These are phyloP conservation scores for Cantharis flavilabris DNA, from an alignment of 2,888 invertebrate genomes.

Conservation along the genomic window DNA sequence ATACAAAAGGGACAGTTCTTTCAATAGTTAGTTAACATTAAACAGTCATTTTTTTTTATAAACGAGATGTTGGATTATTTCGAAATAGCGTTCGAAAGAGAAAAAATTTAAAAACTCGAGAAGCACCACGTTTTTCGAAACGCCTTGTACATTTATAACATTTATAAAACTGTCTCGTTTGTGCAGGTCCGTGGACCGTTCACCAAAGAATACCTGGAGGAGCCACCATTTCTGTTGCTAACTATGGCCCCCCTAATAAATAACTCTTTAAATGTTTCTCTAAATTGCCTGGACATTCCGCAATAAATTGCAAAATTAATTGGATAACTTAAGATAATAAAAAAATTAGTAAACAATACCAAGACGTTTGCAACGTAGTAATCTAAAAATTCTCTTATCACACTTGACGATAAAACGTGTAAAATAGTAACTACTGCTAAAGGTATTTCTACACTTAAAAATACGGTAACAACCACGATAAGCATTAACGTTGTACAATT, in stretches of 20 bases:
- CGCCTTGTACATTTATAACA: not conserved
- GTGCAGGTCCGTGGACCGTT: conserved; percentile 83
- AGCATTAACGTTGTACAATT: conserved; percentile 88
- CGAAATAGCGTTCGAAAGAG: not conserved
- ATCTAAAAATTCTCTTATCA: conserved; percentile 71
- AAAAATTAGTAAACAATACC: conserved; percentile 85
- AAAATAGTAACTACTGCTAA: conserved; percentile 81
- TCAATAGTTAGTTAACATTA: not conserved
- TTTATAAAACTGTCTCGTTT: conserved; percentile 79
- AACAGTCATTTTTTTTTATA: not conserved
- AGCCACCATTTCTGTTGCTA: conserved; percentile 68
- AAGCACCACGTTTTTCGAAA: not conserved
- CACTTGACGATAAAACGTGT: conserved; percentile 78
- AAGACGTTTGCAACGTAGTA: conserved; percentile 78
- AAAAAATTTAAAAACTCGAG: not conserved
- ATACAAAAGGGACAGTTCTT: conserved; percentile 1
- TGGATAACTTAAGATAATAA: conserved; percentile 88
- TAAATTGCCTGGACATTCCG: conserved; percentile 92
- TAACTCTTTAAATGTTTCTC: conserved; percentile 88
- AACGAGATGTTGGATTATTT: not conserved
- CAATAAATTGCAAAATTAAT: conserved; percentile 96
- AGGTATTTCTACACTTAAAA: conserved; percentile 82
- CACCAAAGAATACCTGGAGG: conserved; percentile 79
- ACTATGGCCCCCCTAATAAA: conserved; percentile 69
- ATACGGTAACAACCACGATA: conserved; percentile 84